Percentiles rank a stretch among this genome's conserved stretches.
Conservation (phyloP, 2,797 vertebrate genomes). For the Peromyscus nudipes region DNA sequence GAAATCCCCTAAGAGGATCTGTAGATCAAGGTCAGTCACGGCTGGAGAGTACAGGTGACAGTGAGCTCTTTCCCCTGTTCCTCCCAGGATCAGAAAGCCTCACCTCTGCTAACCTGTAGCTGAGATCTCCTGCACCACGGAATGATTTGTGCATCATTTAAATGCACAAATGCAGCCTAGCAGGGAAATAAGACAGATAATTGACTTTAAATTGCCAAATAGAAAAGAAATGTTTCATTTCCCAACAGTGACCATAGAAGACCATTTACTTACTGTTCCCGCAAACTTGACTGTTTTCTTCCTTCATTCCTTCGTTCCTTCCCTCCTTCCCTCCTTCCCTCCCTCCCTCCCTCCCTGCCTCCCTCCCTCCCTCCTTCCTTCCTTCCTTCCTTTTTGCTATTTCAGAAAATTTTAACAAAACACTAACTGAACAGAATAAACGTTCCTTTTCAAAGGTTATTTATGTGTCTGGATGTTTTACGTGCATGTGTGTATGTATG, state of each 20-base stretch:
- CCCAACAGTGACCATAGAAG: slow-evolving; percentile 21
- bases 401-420: slow-evolving; percentile 61
- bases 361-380: no score
- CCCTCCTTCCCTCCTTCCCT: rapidly evolving
- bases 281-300: not conserved
- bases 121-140: slow-evolving; percentile 59
- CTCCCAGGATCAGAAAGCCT: slow-evolving; percentile 54
- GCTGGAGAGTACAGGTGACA: not conserved
- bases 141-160: slow-evolving; percentile 73
- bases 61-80: not conserved
- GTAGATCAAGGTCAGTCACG: slow-evolving; percentile 17
- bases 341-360: no score
- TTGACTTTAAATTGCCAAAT: slow-evolving; percentile 72
- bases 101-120: slow-evolving; percentile 68
- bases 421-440: not conserved
- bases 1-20: not conserved
- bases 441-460: not conserved
- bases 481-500: not conserved
- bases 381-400: not conserved
- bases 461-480: not conserved
- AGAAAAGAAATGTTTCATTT: slow-evolving; percentile 75
- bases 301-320: rapidly evolving
- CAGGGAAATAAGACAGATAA: slow-evolving; percentile 72
- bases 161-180: slow-evolving; percentile 68
- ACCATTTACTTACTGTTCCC: not conserved